Evolutionary conservation across 2,797 vertebrate species (phyloP).

Genomic region (Limnodromus scolopaceus): DNA sequence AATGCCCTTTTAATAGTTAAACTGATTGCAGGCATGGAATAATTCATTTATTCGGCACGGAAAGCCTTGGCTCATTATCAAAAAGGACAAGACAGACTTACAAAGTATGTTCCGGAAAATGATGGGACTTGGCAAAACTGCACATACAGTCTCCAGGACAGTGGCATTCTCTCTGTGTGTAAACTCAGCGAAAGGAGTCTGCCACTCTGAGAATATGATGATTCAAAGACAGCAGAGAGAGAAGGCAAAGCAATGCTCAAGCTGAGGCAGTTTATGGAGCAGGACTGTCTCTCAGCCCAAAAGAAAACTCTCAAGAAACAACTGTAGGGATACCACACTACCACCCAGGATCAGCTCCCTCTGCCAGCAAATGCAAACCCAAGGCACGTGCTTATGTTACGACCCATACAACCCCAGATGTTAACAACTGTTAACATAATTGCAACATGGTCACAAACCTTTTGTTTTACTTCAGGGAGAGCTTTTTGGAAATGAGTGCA

Average conservation of each 20-base stretch:
- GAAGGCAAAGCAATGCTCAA: background rate
- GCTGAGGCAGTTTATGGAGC: background rate
- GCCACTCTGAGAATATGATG: background rate
- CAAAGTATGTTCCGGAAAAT: background rate
- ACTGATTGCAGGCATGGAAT: background rate
- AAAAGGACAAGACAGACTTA: background rate
- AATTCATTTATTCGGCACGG: background rate
- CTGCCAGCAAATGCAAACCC: background rate
- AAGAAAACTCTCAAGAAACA: background rate
- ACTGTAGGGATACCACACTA: background rate
- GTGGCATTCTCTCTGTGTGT: background rate
- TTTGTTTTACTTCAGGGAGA: background rate
- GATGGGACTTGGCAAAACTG: background rate
- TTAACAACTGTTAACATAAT: background rate
- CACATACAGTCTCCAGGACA: background rate
- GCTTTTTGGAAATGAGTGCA: background rate
- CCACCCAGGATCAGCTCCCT: background rate
- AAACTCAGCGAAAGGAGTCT: background rate
- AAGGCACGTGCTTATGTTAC: background rate
- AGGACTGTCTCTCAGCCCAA: background rate
- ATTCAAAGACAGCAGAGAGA: background rate
- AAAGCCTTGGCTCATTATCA: background rate
- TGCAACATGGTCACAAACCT: background rate
- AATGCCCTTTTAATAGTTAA: background rate
- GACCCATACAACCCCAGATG: background rate